Base-by-base conservation (phyloP, 2,888 invertebrate genomes). In the Mythimna vitellina region DNA sequence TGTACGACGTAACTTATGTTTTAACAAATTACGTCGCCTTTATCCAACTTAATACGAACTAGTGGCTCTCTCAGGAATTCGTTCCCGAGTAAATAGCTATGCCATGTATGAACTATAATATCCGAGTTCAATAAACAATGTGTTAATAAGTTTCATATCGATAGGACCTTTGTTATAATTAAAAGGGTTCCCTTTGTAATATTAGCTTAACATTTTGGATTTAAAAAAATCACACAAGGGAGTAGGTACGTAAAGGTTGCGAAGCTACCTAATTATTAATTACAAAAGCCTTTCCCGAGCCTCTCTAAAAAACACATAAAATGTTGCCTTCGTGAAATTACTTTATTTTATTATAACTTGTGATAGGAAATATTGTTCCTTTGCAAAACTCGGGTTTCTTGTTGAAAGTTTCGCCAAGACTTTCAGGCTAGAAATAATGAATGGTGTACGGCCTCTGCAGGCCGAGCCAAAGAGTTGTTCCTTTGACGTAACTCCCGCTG, bases 371-470 rank as follows among this genome's bases (percentile, higher is more conserved):
- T 80, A 57, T 79, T 65, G 64, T 82, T 74, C 53, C 65, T 65
- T 69, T 74, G 38, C 61, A 57, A 68, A 80, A 74, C 63, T 77
- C 35, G 46, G 42, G 51, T 78, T 84, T 76, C 54, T 53, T 62
- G 73, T 69, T 70, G 49, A 74, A 84, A 82, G 63, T 80, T 84
- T 80, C 25, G n/a, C 46, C 60, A 65, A 81, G 73, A 77, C 75
- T 83, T 75, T 73, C 72, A 74, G 76, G 77, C 70, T 69, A 74
- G 61, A 77, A 77, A 86, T 86, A 84, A 84, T 86, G 73, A 75
- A 82, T 76, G 68, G 72, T 70, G 70, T 76, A 76, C 68, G 67
- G 72, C 62, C 32, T 69, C 65, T 70, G 60, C 62, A 67, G 62
- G 70, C 64, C 67, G 70, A 67, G 66, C 64, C 62, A 85, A 80